Evolutionary conservation across 1,140 invertebrate genomes (phyloP).

Genomic region (Zaprionus kolodkinae): DNA sequence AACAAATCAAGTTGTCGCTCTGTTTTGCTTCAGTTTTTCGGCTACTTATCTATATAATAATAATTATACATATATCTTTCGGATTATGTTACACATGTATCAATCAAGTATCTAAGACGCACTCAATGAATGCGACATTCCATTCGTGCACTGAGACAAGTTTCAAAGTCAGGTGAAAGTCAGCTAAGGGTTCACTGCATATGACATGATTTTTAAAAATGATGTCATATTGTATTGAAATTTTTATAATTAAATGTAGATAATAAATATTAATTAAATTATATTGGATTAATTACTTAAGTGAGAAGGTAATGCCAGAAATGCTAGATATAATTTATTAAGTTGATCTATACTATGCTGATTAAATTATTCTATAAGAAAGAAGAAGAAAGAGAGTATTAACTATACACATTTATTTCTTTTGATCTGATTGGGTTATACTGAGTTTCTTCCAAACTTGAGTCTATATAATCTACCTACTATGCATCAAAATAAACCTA

Average conservation of each 20-base stretch:
- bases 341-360: no score
- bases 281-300: not conserved
- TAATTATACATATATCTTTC: constrained; percentile 9
- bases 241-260: not conserved
- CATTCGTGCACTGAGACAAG: not conserved
- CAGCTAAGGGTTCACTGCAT: not conserved
- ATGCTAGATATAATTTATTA: no score
- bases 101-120: constrained; percentile 6
- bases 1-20: constrained; percentile 6
- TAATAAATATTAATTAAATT: not conserved
- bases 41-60: constrained; percentile 23
- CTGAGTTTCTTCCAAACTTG: no score
- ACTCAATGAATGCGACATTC: constrained; percentile 10
- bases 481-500: no score
- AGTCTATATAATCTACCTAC: no score
- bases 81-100: not conserved
- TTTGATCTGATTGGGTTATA: no score
- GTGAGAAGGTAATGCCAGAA: no score
- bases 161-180: constrained; percentile 67
- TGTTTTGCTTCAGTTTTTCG: constrained; percentile 37
- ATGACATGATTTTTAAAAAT: not conserved
- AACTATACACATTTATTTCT: no score
- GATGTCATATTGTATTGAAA: not conserved
- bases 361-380: no score
- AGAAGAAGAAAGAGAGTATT: no score